Base-by-base conservation (phyloP, 2,797 vertebrate species). In the Rhinatrema bivittatum region DNA sequence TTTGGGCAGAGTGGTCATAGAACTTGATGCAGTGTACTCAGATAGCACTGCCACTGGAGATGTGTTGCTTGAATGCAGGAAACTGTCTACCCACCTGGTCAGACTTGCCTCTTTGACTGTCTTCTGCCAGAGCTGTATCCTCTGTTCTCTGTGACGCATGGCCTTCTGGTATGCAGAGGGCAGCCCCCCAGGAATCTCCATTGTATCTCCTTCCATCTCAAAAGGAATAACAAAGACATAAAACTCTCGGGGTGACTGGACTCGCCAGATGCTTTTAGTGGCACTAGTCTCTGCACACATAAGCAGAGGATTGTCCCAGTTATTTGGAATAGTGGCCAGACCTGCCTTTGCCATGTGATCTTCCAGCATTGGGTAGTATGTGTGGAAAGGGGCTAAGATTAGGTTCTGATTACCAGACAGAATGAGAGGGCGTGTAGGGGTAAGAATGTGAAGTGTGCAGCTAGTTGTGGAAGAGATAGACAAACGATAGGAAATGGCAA, bases 311-410 rank as follows among this genome's bases (percentile, higher is more conserved):
- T 53, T 82, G 48, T 97, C 84, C 96, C 96, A 99, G 64, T 55
- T 55, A 45, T 91, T 96, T 4, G 96, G 96, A 33, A 98, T 79
- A 0, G 97, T 94, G 2, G 96, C 96, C 33, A 98, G 76, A 11
- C 96, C 96, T 9, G 82, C 87, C 6, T 78, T 87, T 50, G 86
- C 96, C 96, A 99, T 99, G 49, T 99, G 91, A 36, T 99, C 96
- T 64, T 99, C 96, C 32, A 99, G 71, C 76, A 85, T 82, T 5
- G 94, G 91, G 36, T 99, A 99, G 51, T 94, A 81, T 0, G 91
- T 94, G 65, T 98, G 93, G 70, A 88, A 97, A 23, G 95, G 95
- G 20, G 87, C 94, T 46, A 99, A 79, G 13, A 82, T 93, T 26
- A 91, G 68, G 7, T 65, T 71, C 4, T 65, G 46, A 59, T 98